phyloP scores from a whole-genome alignment of 2,113 vertebrate genomes.

The Melanocharis versteri region DNA sequence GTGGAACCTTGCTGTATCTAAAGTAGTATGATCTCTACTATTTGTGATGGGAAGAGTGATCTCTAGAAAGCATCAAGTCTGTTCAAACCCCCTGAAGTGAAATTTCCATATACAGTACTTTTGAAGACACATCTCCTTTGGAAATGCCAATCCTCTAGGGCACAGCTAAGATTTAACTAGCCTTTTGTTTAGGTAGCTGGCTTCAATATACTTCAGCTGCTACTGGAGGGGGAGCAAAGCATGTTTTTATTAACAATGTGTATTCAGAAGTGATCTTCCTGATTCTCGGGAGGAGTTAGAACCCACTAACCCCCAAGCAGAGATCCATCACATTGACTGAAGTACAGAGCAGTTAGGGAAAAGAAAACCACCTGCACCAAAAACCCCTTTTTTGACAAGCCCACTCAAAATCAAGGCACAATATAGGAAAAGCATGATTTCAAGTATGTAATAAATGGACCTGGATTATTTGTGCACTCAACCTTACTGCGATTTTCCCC shows the following conservation, averaged over 20 bases:
- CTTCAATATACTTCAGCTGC: neutral
- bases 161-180: neutral
- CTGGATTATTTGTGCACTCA: neutral
- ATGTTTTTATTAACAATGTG: neutral
- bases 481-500: fast-evolving
- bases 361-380: no score
- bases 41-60: neutral
- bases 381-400: fast-evolving
- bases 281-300: neutral
- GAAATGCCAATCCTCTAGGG: neutral
- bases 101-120: neutral
- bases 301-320: neutral
- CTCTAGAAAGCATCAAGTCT: neutral
- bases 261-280: neutral
- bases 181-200: neutral
- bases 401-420: neutral
- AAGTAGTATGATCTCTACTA: conserved; percentile 8
- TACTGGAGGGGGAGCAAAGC: fast-evolving
- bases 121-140: neutral
- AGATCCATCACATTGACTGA: neutral
- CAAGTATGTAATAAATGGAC: neutral
- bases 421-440: neutral
- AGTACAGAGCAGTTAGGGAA: neutral
- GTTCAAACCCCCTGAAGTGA: neutral
- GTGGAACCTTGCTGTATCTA: neutral